These are phyloP conservation scores for Heterotilapia buettikoferi DNA, from an alignment of 2,113 vertebrate genomes.

Conservation along the genomic window DNA sequence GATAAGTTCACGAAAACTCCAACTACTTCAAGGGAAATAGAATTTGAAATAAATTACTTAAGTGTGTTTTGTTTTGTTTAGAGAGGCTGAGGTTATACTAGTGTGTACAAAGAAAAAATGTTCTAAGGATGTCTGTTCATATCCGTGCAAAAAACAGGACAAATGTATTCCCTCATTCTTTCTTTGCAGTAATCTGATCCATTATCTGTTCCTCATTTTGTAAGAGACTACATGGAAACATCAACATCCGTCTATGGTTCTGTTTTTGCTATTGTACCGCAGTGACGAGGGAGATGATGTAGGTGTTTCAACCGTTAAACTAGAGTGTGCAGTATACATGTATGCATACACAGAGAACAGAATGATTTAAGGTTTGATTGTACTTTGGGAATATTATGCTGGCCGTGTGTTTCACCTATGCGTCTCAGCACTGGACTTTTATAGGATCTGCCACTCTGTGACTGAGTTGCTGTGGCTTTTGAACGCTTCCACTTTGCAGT, in stretches of 20 bases:
- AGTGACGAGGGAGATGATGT: neutral
- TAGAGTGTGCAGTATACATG: neutral
- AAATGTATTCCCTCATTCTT: neutral
- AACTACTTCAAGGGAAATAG: neutral
- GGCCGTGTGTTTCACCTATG: accelerated
- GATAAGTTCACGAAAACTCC: neutral
- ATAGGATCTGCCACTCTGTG: neutral
- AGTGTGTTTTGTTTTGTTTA: neutral
- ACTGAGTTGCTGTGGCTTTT: neutral
- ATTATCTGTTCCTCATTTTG: neutral
- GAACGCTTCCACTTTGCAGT: neutral
- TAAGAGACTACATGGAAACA: neutral
- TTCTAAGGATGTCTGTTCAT: neutral
- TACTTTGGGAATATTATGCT: neutral
- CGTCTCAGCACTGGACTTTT: neutral
- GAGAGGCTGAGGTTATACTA: neutral
- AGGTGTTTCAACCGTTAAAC: no score
- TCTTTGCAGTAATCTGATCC: neutral
- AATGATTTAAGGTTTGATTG: neutral
- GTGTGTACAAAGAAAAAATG: neutral
- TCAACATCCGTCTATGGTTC: accelerated
- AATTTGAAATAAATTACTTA: neutral
- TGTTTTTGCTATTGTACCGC: neutral
- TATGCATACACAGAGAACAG: neutral
- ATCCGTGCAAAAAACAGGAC: neutral